These are phyloP conservation scores for Brachionus koreanus DNA, from an alignment of 1,140 invertebrate genomes.

Conservation along the genomic window DNA sequence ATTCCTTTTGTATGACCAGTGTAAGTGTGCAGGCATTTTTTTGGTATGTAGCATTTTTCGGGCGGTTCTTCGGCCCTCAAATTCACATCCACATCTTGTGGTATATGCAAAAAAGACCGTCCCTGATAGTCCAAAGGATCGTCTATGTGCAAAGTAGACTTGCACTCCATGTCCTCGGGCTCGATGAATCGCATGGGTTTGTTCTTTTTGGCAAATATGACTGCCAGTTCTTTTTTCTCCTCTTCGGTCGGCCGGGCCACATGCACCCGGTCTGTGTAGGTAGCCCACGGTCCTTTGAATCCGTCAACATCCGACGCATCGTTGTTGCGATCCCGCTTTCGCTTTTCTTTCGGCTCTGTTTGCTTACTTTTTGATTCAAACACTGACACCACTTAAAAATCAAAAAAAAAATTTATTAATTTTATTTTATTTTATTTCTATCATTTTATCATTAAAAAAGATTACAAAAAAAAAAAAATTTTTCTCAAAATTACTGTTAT, in stretches of 20 bases:
- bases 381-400: not conserved
- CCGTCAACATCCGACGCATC: constrained; percentile 86
- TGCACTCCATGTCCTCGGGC: constrained; percentile 70
- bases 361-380: not conserved
- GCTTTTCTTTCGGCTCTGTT: constrained; percentile 31
- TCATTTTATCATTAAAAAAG: no score
- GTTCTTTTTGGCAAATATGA: constrained; percentile 77
- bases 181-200: constrained; percentile 69
- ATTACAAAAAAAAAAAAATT: not conserved
- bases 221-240: constrained; percentile 84
- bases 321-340: constrained; percentile 26
- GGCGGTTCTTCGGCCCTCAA: constrained; percentile 84
- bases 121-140: constrained; percentile 93
- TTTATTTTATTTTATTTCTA: no score
- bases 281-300: constrained; percentile 94
- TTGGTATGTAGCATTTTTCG: constrained; percentile 92
- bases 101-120: constrained; percentile 84
- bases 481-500: constrained; percentile 3
- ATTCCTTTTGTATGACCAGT: constrained; percentile 95
- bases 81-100: constrained; percentile 92
- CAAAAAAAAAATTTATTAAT: no score
- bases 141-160: constrained; percentile 59
- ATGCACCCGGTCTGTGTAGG: constrained; percentile 81
- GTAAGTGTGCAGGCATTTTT: constrained; percentile 92
- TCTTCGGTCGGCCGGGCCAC: constrained; percentile 80